A percentile compares a stretch with the other conserved stretches of the same genome.
Conservation (phyloP, 2,797 vertebrate genomes). For the Pelobates cultripes region DNA sequence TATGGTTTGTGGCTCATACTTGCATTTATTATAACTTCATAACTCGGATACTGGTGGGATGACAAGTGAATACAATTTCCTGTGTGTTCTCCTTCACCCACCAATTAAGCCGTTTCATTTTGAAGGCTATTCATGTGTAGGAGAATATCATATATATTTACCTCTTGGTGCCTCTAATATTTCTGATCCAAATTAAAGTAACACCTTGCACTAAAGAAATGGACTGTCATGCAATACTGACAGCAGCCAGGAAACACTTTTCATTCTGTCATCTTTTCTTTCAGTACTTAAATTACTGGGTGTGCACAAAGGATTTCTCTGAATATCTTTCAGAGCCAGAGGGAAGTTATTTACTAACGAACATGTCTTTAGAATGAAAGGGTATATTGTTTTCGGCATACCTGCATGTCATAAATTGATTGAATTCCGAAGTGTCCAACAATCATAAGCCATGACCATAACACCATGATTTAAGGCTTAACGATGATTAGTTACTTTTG, state of each 20-base stretch:
- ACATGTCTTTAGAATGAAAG: constrained; percentile 19
- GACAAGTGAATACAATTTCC: no score
- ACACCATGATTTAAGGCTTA: neutral
- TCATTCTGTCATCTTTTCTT: constrained; percentile 52
- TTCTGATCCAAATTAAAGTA: constrained; percentile 24
- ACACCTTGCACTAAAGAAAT: constrained; percentile 30
- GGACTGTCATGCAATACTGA: constrained; percentile 46
- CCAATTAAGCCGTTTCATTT: no score
- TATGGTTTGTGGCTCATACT: no score
- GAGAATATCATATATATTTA: neutral
- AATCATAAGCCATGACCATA: constrained; percentile 5
- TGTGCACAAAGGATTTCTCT: constrained; percentile 54
- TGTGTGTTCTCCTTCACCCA: no score
- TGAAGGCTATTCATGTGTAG: no score
- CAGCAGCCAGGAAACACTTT: constrained; percentile 44
- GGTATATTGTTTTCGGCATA: constrained; percentile 16
- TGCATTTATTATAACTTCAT: no score
- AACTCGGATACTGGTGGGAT: no score
- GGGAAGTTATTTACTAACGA: constrained; percentile 36
- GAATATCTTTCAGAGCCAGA: constrained; percentile 48
- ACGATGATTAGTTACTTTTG: no score
- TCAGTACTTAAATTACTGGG: constrained; percentile 59
- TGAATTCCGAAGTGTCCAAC: constrained; percentile 10
- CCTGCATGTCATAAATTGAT: constrained; percentile 19
- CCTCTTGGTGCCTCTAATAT: constrained; percentile 41